Evolutionary conservation across 2,797 vertebrate species (phyloP), one percentile per base, ranked within the genome.

Genomic region (Acrossocheilus fasciatus): DNA sequence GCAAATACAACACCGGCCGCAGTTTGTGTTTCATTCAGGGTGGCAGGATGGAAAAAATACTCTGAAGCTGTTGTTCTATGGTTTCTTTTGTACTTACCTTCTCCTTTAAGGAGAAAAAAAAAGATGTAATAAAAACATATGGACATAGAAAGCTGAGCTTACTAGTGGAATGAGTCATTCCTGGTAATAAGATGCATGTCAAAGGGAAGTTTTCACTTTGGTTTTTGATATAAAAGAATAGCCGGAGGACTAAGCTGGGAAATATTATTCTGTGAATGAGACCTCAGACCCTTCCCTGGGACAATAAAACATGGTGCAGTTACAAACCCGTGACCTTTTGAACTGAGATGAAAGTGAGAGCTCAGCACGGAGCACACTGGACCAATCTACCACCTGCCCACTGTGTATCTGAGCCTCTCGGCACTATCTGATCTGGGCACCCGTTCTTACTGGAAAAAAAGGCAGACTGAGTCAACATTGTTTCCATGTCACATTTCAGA

Each of bases 161-260:
- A 74, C 91, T 90, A 90, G 89, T 52, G 80, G 91, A 91, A 91
- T 91, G 91, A 94, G 87, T 94, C 90, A 93, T 88, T 89, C 73
- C 87, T 62, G 41, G 92, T 92, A 94, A 94, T 92, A 89, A 92
- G 87, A 95, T 92, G 89, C 87, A 89, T 87, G 90, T 93, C 91
- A 91, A 92, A 92, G 87, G 91, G 90, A 94, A 85, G 87, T 92
- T 93, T 94, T 94, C 84, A 92, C 85, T 93, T 91, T 64, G 52
- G 89, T 90, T 94, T 92, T 90, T 91, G 85, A 92, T 90, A 89
- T 90, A 89, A 92, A 92, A 92, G 89, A 90, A 87, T 84, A 90
- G 89, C 41, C 70, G 90, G 64, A 66, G 83, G 77, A 73, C 87
- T 86, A 91, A 91, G 87, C 84, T 47, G 88, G 87, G 87, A 91